phyloP scores from a whole-genome alignment of 1,140 invertebrate species.

The Akabosia matsudoensis region DNA sequence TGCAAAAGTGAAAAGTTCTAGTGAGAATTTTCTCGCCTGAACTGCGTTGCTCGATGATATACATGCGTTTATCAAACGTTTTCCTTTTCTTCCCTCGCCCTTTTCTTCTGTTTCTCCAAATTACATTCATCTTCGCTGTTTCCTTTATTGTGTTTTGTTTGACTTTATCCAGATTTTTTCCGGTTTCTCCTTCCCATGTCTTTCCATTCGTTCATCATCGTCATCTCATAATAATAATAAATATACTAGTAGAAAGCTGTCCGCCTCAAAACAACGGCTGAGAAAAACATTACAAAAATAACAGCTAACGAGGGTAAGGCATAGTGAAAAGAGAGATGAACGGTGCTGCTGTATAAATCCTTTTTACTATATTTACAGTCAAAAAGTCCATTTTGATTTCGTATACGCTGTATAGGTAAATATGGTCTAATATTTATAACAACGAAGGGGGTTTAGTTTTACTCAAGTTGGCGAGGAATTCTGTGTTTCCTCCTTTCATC shows the following conservation, averaged over 20 bases:
- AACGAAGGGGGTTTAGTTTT: neutral
- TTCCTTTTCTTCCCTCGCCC: neutral
- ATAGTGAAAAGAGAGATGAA: neutral
- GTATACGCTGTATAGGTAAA: neutral
- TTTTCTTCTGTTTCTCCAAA: slow-evolving; percentile 1
- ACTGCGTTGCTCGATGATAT: neutral
- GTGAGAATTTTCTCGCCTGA: neutral
- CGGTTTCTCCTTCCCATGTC: neutral
- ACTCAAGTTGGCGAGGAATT: neutral
- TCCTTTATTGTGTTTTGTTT: neutral
- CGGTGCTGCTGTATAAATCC: neutral
- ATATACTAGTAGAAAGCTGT: neutral
- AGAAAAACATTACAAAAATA: neutral
- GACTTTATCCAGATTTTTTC: neutral
- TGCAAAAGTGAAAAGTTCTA: neutral
- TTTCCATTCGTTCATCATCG: neutral
- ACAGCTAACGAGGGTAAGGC: neutral
- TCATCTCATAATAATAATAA: neutral
- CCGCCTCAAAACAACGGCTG: neutral
- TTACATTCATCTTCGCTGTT: neutral
- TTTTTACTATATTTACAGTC: neutral
- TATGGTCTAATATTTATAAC: neutral
- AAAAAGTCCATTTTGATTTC: neutral
- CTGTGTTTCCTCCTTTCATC: neutral
- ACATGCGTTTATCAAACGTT: neutral